Conservation (phyloP, 2,888 invertebrate species). For the Plutella xylostella region DNA sequence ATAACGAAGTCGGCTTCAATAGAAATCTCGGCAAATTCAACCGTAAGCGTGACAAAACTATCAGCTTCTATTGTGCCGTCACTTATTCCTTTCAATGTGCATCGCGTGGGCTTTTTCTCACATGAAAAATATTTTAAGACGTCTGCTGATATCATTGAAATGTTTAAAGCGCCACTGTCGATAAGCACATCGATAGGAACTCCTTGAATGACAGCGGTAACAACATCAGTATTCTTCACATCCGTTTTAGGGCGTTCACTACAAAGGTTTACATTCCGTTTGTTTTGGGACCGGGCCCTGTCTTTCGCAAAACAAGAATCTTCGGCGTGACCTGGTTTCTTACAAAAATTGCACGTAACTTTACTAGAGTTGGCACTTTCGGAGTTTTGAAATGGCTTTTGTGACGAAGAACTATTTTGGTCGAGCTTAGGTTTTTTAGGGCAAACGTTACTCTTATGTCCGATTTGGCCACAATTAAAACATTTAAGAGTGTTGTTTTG, state of each 20-base stretch:
- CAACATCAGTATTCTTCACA: too few relatives aligned
- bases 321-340: not conserved
- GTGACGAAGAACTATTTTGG: not conserved
- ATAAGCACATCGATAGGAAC: constrained; percentile 10
- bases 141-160: constrained; percentile 8
- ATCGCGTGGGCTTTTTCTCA: constrained; percentile 10
- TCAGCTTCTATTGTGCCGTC: constrained; percentile 12
- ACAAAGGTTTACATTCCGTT: not conserved
- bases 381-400: too few relatives aligned
- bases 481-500: not conserved
- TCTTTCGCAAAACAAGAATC: not conserved
- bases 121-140: constrained; percentile 17
- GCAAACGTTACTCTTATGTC: not conserved
- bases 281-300: not conserved
- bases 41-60: constrained; percentile 12
- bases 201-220: constrained; percentile 2
- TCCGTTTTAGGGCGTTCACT: not conserved
- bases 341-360: not conserved
- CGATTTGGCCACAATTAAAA: not conserved
- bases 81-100: constrained; percentile 16
- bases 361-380: not conserved
- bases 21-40: constrained; percentile 18
- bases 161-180: constrained; percentile 10
- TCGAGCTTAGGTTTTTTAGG: not conserved
- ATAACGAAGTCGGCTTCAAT: constrained; percentile 20